Evolutionary conservation across 2,113 vertebrate species (phyloP).

Genomic region (Rhinolophus sinicus): DNA sequence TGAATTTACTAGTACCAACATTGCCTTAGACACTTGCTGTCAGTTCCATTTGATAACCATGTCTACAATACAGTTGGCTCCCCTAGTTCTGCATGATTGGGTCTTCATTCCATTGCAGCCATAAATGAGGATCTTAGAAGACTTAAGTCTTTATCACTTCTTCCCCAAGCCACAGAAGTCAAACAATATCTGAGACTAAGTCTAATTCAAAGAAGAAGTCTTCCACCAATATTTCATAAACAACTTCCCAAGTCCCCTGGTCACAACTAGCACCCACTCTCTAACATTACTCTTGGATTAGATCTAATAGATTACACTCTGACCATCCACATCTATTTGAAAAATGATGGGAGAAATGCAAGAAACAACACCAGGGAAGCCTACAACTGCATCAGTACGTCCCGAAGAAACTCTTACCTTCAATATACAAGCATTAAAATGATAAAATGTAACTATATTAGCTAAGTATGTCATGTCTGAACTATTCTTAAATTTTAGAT

Average conservation of each 20-base stretch:
- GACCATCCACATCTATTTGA: background rate
- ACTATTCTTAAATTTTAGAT: background rate
- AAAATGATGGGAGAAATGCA: background rate
- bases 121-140: background rate
- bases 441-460: background rate
- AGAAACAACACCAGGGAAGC: background rate
- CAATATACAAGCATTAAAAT: background rate
- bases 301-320: background rate
- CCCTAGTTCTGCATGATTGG: background rate
- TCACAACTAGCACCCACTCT: background rate
- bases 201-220: background rate
- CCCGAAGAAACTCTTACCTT: background rate
- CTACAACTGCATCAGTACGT: background rate
- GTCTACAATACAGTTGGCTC: background rate
- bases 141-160: background rate
- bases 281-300: background rate
- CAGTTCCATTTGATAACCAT: background rate
- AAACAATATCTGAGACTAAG: background rate
- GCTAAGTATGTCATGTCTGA: background rate
- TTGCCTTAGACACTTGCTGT: background rate
- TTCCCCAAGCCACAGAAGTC: background rate
- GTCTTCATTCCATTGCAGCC: background rate
- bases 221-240: background rate
- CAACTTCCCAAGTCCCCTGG: background rate
- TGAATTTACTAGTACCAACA: background rate